Base-by-base conservation (phyloP, 2,888 invertebrate genomes). In the Diabrotica balteata region DNA sequence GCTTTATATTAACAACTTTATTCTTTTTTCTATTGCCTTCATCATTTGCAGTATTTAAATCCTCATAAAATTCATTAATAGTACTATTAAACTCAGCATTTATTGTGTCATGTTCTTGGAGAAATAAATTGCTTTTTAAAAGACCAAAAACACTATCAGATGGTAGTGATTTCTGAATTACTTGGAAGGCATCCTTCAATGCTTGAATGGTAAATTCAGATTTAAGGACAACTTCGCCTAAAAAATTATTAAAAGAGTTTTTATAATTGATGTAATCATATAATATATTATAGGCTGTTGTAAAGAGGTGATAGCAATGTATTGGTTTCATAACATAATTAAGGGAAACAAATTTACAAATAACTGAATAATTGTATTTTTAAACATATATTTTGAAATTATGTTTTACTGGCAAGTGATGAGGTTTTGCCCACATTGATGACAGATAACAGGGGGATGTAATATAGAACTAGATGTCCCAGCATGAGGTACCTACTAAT, bases 161-260 rank as follows among this genome's bases (percentile, higher is more conserved):
- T 49, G 63, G 63, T 10, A 69, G 87, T 85, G 88, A 89, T 85
- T 91, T 92, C 61, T 91, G 86, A 74, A 91, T 86, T 62, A 82
- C 83, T 76, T 88, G 87, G 80, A 91, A 87, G 63, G 89, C 87
- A 75, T 89, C 89, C 72, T 89, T 88, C 43, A 93, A 87, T 7
- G 84, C 78, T 59, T 85, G 82, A 6, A 87, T 85, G 54, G 87
- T 86, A 46, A 88, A 87, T 76, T 91, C 90, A 75, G 90, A 89
- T 66, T 87, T 86, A 17, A 93, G 80, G 11, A 90, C 89, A 66
- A 93, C 79, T 59, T 87, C 87, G 51, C 91, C 91, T 72, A 54
- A 47, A 66, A 58, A 32, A 17, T 17, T 32, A 5, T 4, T 32
- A 32, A 4, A 32, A 32, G 5, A 4, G 32, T 32, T 32, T 17